Base-by-base conservation (phyloP, 1,140 invertebrate species). In the Asbolus verrucosus region DNA sequence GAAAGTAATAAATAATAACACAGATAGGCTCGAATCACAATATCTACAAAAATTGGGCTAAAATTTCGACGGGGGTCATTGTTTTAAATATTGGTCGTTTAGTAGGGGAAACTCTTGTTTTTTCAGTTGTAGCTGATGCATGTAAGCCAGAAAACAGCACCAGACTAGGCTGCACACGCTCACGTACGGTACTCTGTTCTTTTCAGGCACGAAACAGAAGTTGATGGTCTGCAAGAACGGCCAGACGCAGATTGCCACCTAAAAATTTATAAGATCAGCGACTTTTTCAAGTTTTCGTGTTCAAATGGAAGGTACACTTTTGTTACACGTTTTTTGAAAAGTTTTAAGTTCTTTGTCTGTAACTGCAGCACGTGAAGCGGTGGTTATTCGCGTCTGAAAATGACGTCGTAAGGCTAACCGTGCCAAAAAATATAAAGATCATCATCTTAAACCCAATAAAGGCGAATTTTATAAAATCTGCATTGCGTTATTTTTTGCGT, bases 71-170 rank as follows among this genome's bases (percentile, higher is more conserved):
- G n/a, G 24, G 24, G 41, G 16, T 46, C 41, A 46, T 6, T 46
- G 16, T 46, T 46, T 4, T 19, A 46, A n/a, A 6, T 18, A 18
- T 18, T 46, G 14, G n/a, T 60, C 54, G 15, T 30, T 60, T 60
- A 60, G 14, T 18, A 62, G 14, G 13, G 59, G 19, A 9, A 62
- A 21, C 27, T 62, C 36, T 27, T 80, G 74, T 46, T 79, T 70
- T 72, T 83, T 81, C 1, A 85, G 76, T 76, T 92, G 87, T 36
- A 91, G 73, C 69, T 92, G 87, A 80, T 95, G 93, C 91, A 94
- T 93, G 74, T 94, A 94, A 0, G 93, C 91, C 54, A 95, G 82
- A 79, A 94, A 94, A 73, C 90, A 90, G 15, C 92, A 93, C 93
- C 93, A 95, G 67, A 93, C 80, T 50, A 95, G 85, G 82, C 92